These are phyloP conservation scores for Tethya wilhelma DNA, from an alignment of 37 sponge, comb jelly and placozoan species.

Conservation along the genomic window DNA sequence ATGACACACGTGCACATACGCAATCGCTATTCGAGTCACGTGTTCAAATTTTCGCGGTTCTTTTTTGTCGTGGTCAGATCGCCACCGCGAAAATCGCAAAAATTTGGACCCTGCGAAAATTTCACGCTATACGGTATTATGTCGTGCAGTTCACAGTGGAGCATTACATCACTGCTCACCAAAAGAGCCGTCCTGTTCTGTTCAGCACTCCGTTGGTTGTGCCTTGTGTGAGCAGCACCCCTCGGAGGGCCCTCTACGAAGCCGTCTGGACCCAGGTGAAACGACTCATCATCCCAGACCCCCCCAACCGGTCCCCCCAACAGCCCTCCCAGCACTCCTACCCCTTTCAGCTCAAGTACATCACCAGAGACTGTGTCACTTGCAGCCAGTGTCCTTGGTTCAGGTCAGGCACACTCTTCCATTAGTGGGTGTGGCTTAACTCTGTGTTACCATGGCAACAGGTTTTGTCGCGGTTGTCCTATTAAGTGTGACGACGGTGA, in stretches of 20 bases:
- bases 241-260: conserved; percentile 62
- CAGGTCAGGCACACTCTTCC: conserved; percentile 51
- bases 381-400: conserved; percentile 91
- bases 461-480: conserved; percentile 91
- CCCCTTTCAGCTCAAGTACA: conserved; percentile 83
- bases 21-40: no score
- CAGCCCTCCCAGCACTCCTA: conserved; percentile 30
- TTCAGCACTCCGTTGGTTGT: conserved; percentile 87
- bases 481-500: conserved; percentile 63
- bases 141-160: conserved; percentile 4
- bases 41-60: no score
- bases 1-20: no score
- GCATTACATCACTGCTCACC: conserved; percentile 77
- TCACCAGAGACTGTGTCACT: conserved; percentile 71
- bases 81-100: no score
- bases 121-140: no score
- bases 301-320: conserved; percentile 3
- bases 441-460: conserved; percentile 7
- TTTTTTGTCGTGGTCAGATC: no score
- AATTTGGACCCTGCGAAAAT: no score
- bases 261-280: conserved; percentile 71
- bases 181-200: conserved; percentile 67
- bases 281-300: conserved; percentile 76
- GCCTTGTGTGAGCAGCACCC: conserved; percentile 54
- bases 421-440: neutral